Evolutionary conservation across 1,140 invertebrate species (phyloP), one percentile per base, ranked within the genome.

Genomic region (Eupeodes corollae): DNA sequence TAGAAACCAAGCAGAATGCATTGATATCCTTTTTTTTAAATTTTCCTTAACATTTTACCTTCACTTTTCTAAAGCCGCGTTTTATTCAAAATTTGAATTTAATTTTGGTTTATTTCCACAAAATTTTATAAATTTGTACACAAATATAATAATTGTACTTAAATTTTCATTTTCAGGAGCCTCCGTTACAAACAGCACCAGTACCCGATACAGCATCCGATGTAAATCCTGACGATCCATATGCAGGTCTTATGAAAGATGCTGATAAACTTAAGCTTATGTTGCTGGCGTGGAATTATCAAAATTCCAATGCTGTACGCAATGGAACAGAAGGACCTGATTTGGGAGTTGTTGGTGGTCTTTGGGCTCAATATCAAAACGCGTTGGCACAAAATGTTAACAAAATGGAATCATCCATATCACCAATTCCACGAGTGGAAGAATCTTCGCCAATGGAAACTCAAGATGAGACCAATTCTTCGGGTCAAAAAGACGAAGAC

Each of bases 401-500:
- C 41, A 63, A 65, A 53, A 55, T 62, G 54, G 60, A 62, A 39
- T 54, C 54, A 34, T 68, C 65, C 2, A 37, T 64, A 48, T 68
- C 65, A 35, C 65, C 63, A 30, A 63, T 67, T 37, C 61, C 60
- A 11, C 50, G 65, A 8, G 54, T 57, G 45, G 63, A 66, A 48
- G 35, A 56, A 14, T 52, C 51, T 8, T 66, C 65, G 40, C 63
- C 66, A 2, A 65, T 82, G 43, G 86, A 84, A 51, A 80, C 79
- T 40, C 86, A 88, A 60, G 91, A 94, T 63, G 90, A 94, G 67
- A 89, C 88, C 1, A 91, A 88, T 51, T 91, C 86, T 49, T 88
- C 88, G 48, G 91, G 92, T 50, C 91, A 94, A 62, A 91, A 96
- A 57, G 88, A 92, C 52, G 91, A 94, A 59, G 92, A 95, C 56